Evolutionary conservation across 1,140 invertebrate species (phyloP).

Genomic region (Pseudomyrmex cubaensis): DNA sequence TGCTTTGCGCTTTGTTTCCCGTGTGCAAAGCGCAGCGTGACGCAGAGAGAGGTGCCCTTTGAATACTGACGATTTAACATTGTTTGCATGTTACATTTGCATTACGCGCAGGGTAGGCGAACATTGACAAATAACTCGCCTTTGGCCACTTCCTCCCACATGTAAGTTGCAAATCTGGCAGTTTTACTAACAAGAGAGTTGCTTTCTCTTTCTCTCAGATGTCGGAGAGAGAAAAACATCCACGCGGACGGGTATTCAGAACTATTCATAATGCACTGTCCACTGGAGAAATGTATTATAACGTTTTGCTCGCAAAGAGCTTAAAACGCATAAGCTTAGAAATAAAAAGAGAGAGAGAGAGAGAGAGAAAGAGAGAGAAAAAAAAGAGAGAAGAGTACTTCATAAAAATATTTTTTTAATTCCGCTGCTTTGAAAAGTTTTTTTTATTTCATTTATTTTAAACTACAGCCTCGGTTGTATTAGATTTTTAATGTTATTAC

Average conservation of each 20-base stretch:
- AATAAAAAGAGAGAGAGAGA: neutral
- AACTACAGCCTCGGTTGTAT: too few relatives aligned
- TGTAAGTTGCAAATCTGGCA: constrained; percentile 26
- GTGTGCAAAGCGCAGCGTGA: constrained; percentile 14
- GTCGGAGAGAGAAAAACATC: constrained; percentile 1
- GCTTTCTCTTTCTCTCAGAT: neutral
- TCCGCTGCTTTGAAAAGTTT: neutral
- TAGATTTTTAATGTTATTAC: too few relatives aligned
- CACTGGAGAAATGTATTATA: constrained; percentile 13
- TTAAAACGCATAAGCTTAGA: constrained; percentile 6
- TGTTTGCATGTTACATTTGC: constrained; percentile 41
- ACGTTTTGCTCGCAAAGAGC: neutral
- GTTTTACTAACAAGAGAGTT: constrained; percentile 31
- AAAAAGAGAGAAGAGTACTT: neutral
- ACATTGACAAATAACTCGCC: constrained; percentile 44
- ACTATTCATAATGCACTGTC: neutral
- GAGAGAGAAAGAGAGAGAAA: too few relatives aligned
- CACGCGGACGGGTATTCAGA: constrained; percentile 2
- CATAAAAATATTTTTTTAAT: constrained; percentile 10
- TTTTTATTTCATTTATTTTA: neutral
- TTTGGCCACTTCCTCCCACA: constrained; percentile 14
- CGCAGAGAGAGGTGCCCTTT: constrained; percentile 5
- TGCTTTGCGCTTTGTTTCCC: constrained; percentile 46
- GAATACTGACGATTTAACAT: constrained; percentile 46
- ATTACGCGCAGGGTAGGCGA: constrained; percentile 16